A percentile compares a stretch with the other conserved stretches of the same genome.
These are phyloP conservation scores for Notospermus geniculatus DNA, from an alignment of 1,140 invertebrate species.

Conservation along the genomic window DNA sequence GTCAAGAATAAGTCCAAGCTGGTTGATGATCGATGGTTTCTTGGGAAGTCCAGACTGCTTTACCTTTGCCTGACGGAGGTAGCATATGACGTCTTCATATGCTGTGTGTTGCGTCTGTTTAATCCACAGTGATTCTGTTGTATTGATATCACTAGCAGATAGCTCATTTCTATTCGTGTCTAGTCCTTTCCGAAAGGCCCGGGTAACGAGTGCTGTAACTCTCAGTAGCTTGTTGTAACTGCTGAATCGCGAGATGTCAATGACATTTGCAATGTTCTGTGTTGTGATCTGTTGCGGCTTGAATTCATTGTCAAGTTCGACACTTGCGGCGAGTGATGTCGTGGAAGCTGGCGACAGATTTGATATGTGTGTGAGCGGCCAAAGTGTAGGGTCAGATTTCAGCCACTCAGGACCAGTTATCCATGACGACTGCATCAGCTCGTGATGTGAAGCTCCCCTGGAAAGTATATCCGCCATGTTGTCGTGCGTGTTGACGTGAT, in stretches of 20 bases:
- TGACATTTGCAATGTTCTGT: not conserved
- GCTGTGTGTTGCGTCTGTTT: not conserved
- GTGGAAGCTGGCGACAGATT: not conserved
- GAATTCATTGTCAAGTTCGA: not conserved
- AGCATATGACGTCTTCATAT: not conserved
- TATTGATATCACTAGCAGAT: not conserved
- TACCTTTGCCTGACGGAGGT: not conserved
- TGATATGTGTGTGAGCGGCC: not conserved
- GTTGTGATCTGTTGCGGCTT: not conserved
- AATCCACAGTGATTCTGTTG: not conserved
- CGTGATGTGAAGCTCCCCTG: not conserved
- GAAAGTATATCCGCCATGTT: conserved; percentile 4
- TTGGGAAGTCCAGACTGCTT: not conserved
- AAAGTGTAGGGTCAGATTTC: not conserved
- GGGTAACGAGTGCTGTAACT: not conserved
- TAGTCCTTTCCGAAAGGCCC: too few relatives aligned
- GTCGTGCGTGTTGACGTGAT: not conserved
- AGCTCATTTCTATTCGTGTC: not conserved
- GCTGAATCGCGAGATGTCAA: not conserved
- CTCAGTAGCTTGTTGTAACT: not conserved
- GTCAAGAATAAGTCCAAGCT: not conserved
- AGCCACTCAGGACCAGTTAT: not conserved
- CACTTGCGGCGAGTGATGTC: not conserved
- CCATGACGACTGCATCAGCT: not conserved
- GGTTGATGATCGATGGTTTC: conserved; percentile 1